A percentile compares a stretch with the other conserved stretches of the same genome.
These are phyloP conservation scores for Shargacucullia verbasci DNA, from an alignment of 2,888 invertebrate genomes.

Conservation along the genomic window DNA sequence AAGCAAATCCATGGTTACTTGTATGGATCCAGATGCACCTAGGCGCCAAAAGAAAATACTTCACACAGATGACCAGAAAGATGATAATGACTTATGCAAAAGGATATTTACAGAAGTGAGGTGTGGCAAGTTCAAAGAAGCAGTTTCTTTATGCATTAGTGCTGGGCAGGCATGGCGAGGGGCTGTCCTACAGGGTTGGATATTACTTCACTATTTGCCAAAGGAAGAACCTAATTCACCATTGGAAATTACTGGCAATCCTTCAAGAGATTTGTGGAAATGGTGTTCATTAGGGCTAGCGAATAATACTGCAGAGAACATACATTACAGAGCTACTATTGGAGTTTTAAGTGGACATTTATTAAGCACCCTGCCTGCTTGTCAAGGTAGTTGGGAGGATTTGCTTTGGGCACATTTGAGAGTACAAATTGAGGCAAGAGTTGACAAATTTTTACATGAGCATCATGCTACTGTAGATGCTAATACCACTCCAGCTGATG, in stretches of 20 bases:
- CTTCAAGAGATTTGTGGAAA: constrained; percentile 94
- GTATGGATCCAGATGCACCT: constrained; percentile 97
- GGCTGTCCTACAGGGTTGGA: constrained; percentile 97
- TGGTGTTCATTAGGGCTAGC: constrained; percentile 91
- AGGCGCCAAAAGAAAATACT: constrained; percentile 93
- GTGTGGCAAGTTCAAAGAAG: constrained; percentile 95
- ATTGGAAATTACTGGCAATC: constrained; percentile 94
- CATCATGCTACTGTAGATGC: constrained; percentile 84
- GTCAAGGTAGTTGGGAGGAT: constrained; percentile 96
- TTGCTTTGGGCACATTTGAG: constrained; percentile 96
- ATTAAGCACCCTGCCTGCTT: constrained; percentile 92
- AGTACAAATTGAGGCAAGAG: constrained; percentile 94
- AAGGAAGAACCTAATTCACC: constrained; percentile 84
- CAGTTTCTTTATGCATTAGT: constrained; percentile 94
- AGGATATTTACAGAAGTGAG: constrained; percentile 93
- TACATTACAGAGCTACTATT: constrained; percentile 90
- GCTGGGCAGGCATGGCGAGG: constrained; percentile 98
- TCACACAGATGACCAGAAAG: constrained; percentile 96
- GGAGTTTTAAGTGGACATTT: constrained; percentile 96
- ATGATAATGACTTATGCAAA: constrained; percentile 88
- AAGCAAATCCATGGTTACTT: constrained; percentile 88
- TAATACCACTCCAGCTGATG: constrained; percentile 78
- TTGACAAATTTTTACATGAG: constrained; percentile 91
- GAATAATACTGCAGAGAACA: constrained; percentile 87
- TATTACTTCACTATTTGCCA: constrained; percentile 95